Evolutionary conservation across 2,888 invertebrate genomes (phyloP).

Genomic region (Plutella xylostella): DNA sequence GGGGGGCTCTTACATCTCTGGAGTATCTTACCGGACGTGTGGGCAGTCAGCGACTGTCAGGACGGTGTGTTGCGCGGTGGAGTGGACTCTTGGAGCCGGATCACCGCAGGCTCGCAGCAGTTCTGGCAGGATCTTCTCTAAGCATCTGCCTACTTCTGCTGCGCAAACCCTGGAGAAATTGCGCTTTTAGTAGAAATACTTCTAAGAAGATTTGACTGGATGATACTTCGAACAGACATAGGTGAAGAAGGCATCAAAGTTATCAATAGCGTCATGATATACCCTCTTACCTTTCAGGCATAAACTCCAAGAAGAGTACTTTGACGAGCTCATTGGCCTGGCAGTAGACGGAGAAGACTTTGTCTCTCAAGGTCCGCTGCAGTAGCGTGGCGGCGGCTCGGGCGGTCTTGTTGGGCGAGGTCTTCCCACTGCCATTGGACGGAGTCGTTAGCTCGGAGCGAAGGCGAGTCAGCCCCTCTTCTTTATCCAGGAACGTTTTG

Average conservation of each 20-base stretch:
- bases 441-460: conserved; percentile 51
- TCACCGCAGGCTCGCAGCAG: conserved; percentile 88
- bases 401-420: conserved; percentile 81
- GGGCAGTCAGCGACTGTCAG: conserved; percentile 87
- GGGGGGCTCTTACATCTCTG: neutral
- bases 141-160: conserved; percentile 83
- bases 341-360: conserved; percentile 90
- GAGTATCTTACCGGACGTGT: conserved; percentile 72
- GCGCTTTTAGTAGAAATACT: neutral
- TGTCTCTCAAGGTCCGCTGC: conserved; percentile 85
- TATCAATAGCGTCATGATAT: neutral
- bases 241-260: too few species aligned
- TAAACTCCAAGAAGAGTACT: conserved; percentile 84
- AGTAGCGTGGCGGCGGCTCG: conserved; percentile 83
- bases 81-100: conserved; percentile 87
- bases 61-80: conserved; percentile 88
- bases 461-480: conserved; percentile 83
- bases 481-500: conserved; percentile 90
- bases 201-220: neutral
- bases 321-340: conserved; percentile 85
- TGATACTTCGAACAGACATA: neutral
- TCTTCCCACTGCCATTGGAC: conserved; percentile 51
- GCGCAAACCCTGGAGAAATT: conserved; percentile 75
- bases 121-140: conserved; percentile 87
- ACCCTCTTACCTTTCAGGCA: conserved; percentile 75